phyloP scores from a whole-genome alignment of 2,113 vertebrate genomes.

The Paramormyrops kingsleyae region DNA sequence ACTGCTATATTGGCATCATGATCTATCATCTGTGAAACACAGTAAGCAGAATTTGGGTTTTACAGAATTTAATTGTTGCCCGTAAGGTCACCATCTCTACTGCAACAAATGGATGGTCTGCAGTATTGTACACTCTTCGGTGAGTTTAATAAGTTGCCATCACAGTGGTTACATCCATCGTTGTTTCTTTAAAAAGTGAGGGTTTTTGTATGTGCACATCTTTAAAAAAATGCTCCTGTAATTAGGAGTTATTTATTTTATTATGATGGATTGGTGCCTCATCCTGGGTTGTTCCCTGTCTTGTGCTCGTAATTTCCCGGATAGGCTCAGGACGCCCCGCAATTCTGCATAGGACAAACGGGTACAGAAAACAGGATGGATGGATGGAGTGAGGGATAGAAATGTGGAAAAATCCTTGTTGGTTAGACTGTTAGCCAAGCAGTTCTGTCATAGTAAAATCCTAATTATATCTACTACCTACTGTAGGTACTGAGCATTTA shows the following conservation, averaged over 20 bases:
- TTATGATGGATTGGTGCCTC: background rate
- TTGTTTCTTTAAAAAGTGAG: background rate
- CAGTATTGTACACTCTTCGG: background rate
- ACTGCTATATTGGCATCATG: background rate
- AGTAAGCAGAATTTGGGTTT: background rate
- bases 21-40: background rate
- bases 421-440: background rate
- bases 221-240: background rate
- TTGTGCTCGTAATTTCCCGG: background rate
- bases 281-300: background rate
- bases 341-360: background rate
- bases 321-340: background rate
- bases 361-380: background rate
- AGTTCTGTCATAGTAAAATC: background rate
- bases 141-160: background rate
- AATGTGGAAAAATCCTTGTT: background rate
- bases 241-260: background rate
- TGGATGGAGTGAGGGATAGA: background rate
- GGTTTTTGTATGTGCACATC: background rate
- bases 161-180: background rate
- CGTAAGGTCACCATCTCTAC: background rate
- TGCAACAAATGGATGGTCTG: background rate
- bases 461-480: background rate
- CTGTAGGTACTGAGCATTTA: background rate
- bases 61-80: background rate